phyloP scores from a whole-genome alignment of 1,140 invertebrate genomes.

The Drosophila tani region DNA sequence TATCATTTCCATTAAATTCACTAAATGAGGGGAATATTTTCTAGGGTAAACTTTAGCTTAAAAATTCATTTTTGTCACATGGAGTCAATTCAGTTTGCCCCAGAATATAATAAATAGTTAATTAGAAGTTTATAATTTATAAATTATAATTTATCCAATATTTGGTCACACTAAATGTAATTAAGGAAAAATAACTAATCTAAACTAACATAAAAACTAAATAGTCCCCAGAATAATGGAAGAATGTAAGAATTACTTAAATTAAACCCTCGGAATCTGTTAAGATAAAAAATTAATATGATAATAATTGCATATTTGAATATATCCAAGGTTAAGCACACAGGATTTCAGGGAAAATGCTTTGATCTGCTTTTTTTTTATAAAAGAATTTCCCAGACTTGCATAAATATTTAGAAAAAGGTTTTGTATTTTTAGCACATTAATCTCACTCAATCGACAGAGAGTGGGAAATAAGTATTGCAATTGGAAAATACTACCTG shows the following conservation, averaged over 20 bases:
- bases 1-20: conserved; percentile 11
- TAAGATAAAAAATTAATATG: neutral
- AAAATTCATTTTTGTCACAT: no score
- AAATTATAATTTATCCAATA: neutral
- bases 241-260: neutral
- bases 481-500: no score
- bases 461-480: neutral
- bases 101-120: neutral
- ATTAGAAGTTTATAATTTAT: no score
- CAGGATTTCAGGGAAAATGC: no score
- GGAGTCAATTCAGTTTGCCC: neutral
- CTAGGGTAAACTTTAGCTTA: no score
- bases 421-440: neutral
- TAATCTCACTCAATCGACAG: neutral
- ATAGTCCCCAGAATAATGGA: neutral
- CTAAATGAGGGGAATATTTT: neutral
- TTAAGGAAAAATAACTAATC: neutral
- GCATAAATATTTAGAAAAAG: neutral
- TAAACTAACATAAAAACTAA: neutral
- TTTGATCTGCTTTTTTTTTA: no score
- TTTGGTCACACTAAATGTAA: neutral
- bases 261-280: no score
- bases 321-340: neutral
- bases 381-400: neutral
- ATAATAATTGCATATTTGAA: neutral